Conservation (phyloP, 2,797 vertebrate genomes). For the Crotalus adamanteus region DNA sequence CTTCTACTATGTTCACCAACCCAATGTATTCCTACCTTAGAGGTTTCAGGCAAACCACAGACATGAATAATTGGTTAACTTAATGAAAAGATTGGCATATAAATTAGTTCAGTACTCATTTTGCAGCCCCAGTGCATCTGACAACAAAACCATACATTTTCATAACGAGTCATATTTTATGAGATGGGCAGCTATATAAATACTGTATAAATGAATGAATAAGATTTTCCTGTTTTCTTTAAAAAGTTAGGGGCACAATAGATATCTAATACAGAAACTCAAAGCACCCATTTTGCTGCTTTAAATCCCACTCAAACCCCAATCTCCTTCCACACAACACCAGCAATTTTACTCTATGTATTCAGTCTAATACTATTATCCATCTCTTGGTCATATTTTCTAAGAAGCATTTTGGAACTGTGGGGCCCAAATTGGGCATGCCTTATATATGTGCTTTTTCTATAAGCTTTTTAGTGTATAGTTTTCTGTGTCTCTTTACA, state of each 20-base stretch:
- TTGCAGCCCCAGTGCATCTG: not conserved
- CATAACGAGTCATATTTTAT: not conserved
- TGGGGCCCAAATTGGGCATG: not conserved
- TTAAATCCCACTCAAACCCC: not conserved
- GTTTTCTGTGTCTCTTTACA: not conserved
- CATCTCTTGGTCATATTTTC: not conserved
- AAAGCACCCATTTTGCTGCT: not conserved
- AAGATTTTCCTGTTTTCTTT: not conserved
- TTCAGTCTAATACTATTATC: not conserved
- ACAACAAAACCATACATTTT: not conserved
- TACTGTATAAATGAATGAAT: not conserved
- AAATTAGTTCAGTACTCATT: not conserved
- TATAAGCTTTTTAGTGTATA: not conserved
- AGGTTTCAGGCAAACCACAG: not conserved
- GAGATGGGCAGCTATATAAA: not conserved
- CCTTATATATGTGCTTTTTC: not conserved
- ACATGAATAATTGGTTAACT: not conserved
- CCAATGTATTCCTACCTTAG: not conserved
- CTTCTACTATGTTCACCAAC: not conserved
- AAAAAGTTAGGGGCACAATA: not conserved
- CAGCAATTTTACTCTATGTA: not conserved
- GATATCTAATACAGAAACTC: not conserved
- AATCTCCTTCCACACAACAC: not conserved
- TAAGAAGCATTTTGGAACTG: not conserved
- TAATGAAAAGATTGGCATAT: not conserved